Base-by-base conservation (phyloP, 2,888 invertebrate species). In the Monopis laevigella region DNA sequence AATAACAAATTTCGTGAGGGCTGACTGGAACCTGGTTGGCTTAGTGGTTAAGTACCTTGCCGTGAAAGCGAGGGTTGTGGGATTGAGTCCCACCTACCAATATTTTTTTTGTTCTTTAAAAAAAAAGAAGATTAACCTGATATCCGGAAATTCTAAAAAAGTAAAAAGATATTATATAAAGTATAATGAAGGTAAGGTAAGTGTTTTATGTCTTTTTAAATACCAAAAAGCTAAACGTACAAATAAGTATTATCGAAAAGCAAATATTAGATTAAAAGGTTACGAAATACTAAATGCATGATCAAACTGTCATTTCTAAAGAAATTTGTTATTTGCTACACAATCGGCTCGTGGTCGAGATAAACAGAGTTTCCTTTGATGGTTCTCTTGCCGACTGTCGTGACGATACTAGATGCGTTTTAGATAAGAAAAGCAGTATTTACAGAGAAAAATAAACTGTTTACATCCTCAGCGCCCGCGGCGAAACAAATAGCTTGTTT, bases 361-460 rank as follows among this genome's bases (percentile, higher is more conserved):
- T 62, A 62, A 59, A 63, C 53, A 52, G 52, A 49, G 57, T 54
- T 57, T 56, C 56, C 59, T 53, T 49, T 50, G 48, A 56, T 53
- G 51, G 59, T 67, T 71, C 71, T 54, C 64, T 55, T 56, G 59
- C 71, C 66, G 69, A 56, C 59, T 56, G 57, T 66, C 72, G 72
- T 69, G 74, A 73, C 70, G 61, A 58, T 58, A 60, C 55, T 55
- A 56, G 73, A 73, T 73, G 62, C 58, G 54, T 54, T 55, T 49
- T 46, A 65, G 77, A 73, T 75, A 73, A 69, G 55, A 52, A 53
- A 53, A 51, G 59, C 63, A 62, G 66, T 65, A 66, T 68, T 66
- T 67, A 66, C 60, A 58, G 16, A 36, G 21, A 36, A 36, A n/a
- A 36, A 19, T 19, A 19, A 8, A 19, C 19, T 36, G 36, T 36